These are phyloP conservation scores for Garrulus glandarius DNA, from an alignment of 2,797 vertebrate species.

Conservation along the genomic window DNA sequence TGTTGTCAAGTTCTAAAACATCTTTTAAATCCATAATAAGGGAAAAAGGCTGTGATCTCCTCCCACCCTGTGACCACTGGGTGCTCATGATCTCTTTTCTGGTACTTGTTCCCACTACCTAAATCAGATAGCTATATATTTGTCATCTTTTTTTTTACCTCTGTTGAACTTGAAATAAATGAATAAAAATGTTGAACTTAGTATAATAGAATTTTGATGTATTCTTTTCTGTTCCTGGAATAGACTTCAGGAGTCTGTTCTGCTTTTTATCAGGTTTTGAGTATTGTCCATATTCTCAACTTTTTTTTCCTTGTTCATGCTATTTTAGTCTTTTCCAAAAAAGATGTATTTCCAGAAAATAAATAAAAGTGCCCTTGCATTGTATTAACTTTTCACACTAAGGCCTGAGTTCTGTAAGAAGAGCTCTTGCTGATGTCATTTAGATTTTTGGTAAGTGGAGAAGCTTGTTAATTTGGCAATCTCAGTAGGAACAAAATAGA, in stretches of 20 bases:
- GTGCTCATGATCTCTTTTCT: neutral
- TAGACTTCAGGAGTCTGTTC: constrained; percentile 19
- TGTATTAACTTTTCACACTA: neutral
- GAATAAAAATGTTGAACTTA: constrained; percentile 28
- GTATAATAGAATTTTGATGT: constrained; percentile 3
- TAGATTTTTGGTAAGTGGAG: neutral
- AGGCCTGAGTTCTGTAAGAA: neutral
- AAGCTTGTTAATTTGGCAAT: neutral
- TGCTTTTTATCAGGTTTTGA: constrained; percentile 62
- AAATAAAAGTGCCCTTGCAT: neutral
- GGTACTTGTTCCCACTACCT: neutral
- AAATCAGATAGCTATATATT: neutral
- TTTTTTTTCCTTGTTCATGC: neutral
- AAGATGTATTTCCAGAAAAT: constrained; percentile 15
- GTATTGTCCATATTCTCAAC: constrained; percentile 21
- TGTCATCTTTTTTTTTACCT: neutral
- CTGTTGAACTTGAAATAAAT: neutral
- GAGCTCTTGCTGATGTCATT: neutral
- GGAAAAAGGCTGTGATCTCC: neutral
- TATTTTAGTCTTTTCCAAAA: constrained; percentile 22
- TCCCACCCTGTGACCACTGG: neutral
- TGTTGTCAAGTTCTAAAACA: neutral
- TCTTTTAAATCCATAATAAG: neutral
- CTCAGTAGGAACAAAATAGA: neutral
- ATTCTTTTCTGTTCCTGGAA: constrained; percentile 54